Conservation (phyloP, 1,140 invertebrate species). For the Meloidogyne floridensis region DNA sequence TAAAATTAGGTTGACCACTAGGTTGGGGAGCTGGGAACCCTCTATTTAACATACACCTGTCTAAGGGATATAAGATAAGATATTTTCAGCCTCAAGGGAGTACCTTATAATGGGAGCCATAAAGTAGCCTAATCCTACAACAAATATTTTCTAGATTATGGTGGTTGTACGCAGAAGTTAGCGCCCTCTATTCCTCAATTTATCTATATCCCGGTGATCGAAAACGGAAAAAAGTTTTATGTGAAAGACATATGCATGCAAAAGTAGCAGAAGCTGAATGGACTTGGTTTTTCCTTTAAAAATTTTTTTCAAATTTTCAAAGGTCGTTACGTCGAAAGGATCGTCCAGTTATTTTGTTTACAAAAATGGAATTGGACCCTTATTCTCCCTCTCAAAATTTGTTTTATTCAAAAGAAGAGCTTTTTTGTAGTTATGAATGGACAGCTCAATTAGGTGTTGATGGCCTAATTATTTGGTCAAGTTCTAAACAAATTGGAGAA, state of each 20-base stretch:
- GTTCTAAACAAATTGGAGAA: constrained; percentile 39
- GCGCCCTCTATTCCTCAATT: constrained; percentile 47
- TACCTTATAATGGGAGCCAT: too few species aligned
- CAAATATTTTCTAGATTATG: constrained; percentile 39
- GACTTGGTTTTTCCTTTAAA: constrained; percentile 21
- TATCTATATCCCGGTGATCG: constrained; percentile 44
- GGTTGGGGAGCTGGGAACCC: too few species aligned
- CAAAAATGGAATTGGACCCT: constrained; percentile 48
- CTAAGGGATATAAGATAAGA: too few species aligned
- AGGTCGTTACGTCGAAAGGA: constrained; percentile 35
- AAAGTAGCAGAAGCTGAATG: constrained; percentile 40
- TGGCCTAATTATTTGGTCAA: constrained; percentile 45
- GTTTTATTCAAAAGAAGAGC: constrained; percentile 42
- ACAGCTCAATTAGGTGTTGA: constrained; percentile 46
- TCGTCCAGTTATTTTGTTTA: constrained; percentile 48
- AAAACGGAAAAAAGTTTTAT: constrained; percentile 5
- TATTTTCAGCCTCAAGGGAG: too few species aligned
- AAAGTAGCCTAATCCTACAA: too few species aligned
- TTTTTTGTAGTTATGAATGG: constrained; percentile 46
- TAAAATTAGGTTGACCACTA: too few species aligned
- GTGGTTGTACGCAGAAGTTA: constrained; percentile 45
- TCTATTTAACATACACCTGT: too few species aligned
- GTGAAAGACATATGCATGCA: constrained; percentile 41
- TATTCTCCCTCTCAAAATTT: constrained; percentile 30
- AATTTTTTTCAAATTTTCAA: background rate